Percentiles rank a stretch among this genome's conserved stretches.
These are phyloP conservation scores for Stenodema calcarata DNA, from an alignment of 2,888 invertebrate species.

Conservation along the genomic window DNA sequence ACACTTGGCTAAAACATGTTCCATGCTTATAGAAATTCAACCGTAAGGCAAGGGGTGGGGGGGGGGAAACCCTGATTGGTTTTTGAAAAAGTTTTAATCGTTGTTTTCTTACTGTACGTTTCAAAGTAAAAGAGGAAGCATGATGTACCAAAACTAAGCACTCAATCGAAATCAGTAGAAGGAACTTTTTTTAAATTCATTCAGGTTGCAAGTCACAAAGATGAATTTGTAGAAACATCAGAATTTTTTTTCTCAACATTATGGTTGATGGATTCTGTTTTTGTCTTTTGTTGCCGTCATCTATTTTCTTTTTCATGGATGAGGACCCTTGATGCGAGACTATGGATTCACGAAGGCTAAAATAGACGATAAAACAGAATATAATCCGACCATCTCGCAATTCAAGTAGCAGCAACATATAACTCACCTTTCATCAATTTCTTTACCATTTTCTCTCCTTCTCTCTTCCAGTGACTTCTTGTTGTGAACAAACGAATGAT, in stretches of 20 bases:
- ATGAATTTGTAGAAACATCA: neutral
- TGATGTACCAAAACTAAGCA: neutral
- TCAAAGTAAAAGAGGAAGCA: neutral
- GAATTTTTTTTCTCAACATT: neutral
- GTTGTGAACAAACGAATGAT: neutral
- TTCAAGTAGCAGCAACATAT: neutral
- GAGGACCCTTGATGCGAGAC: conserved; percentile 20
- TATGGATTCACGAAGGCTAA: neutral
- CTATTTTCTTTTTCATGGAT: conserved; percentile 5
- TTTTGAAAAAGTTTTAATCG: too few species aligned
- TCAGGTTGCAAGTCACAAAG: neutral
- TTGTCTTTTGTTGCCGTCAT: conserved; percentile 3
- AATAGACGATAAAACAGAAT: neutral
- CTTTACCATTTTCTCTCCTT: neutral
- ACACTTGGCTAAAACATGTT: too few species aligned
- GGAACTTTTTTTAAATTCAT: neutral
- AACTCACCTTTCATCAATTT: neutral
- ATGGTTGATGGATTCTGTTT: neutral
- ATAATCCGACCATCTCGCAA: neutral
- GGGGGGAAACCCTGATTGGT: too few species aligned
- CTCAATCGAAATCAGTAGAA: neutral
- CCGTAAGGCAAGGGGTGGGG: too few species aligned
- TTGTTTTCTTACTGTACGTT: too few species aligned
- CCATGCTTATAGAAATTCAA: too few species aligned
- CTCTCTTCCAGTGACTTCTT: neutral